Evolutionary conservation across 2,888 invertebrate genomes (phyloP).

Genomic region (Meliscaeva auricollis): DNA sequence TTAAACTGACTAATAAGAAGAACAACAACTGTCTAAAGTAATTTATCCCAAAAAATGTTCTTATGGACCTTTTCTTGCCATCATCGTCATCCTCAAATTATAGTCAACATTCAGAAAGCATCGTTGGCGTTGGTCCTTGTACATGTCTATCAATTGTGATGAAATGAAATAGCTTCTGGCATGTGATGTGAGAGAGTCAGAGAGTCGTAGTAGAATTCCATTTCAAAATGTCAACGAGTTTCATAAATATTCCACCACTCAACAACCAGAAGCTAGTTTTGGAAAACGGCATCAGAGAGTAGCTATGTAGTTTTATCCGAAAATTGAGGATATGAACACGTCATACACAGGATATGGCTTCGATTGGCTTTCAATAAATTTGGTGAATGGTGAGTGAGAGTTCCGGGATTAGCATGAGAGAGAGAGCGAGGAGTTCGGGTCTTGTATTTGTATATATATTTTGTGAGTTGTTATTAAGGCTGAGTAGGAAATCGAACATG

Average conservation of each 20-base stretch:
- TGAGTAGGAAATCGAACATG: constrained; percentile 74
- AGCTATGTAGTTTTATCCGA: constrained; percentile 39
- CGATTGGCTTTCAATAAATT: constrained; percentile 75
- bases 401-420: constrained; percentile 19
- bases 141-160: constrained; percentile 63
- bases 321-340: constrained; percentile 74
- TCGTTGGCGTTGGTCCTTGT: not conserved
- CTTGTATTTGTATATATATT: constrained; percentile 18
- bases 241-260: constrained; percentile 69
- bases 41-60: constrained; percentile 32
- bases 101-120: not conserved
- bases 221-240: constrained; percentile 75
- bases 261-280: constrained; percentile 22
- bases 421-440: not conserved
- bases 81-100: not conserved
- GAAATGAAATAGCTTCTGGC: constrained; percentile 71
- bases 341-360: constrained; percentile 74
- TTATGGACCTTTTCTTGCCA: constrained; percentile 9
- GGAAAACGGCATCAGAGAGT: constrained; percentile 35
- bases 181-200: constrained; percentile 54
- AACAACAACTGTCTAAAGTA: not conserved
- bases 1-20: not conserved
- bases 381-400: constrained; percentile 52
- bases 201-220: constrained; percentile 45
- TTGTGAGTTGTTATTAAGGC: constrained; percentile 32